Base-by-base conservation (phyloP, 2,888 invertebrate species). In the Blomia tropicalis region DNA sequence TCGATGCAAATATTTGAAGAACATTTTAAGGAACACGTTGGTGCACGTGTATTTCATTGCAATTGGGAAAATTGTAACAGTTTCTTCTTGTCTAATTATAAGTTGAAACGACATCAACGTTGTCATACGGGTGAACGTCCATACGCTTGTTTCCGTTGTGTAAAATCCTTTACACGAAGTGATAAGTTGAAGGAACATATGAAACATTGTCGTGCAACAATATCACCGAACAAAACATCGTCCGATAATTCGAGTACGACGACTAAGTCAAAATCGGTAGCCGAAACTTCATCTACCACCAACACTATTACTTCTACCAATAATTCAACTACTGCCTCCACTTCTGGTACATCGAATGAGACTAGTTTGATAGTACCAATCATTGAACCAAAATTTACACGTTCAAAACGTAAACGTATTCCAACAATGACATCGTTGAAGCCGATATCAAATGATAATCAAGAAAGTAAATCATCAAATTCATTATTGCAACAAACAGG, bases 171-270 rank as follows among this genome's bases (percentile, higher is more conserved):
- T 31, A 36, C 62, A 17, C 32, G 62, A n/a, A 29, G 30, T 29
- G 62, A 62, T 29, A 62, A 62, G 36, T 43, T 62, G n/a, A 31
- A 41, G 23, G 62, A 62, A 54, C 62, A 62, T 30, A 43, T 31
- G 17, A 54, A 56, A 36, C 22, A 47, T 7, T 47, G 51, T 27
- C 14, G 14, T n/a, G 51, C 27, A n/a, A n/a, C n/a, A 51, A 5
- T 51, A 30, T 23, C 14, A 17, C 2, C 7, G 2, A 4, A 4
- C n/a, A 25, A 25, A 30, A 2, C 29, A 30, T 25, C 11, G 2
- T 2, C 17, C n/a, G 11, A 30, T 2, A 30, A 51, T 51, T 2
- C 2, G 22, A 30, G 22, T 25, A n/a, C n/a, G n/a, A n/a, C n/a
- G n/a, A n/a, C n/a, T n/a, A n/a, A n/a, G n/a, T n/a, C n/a, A n/a